These are phyloP conservation scores for Octodon degus DNA, from an alignment of 2,113 vertebrate genomes.

Conservation along the genomic window DNA sequence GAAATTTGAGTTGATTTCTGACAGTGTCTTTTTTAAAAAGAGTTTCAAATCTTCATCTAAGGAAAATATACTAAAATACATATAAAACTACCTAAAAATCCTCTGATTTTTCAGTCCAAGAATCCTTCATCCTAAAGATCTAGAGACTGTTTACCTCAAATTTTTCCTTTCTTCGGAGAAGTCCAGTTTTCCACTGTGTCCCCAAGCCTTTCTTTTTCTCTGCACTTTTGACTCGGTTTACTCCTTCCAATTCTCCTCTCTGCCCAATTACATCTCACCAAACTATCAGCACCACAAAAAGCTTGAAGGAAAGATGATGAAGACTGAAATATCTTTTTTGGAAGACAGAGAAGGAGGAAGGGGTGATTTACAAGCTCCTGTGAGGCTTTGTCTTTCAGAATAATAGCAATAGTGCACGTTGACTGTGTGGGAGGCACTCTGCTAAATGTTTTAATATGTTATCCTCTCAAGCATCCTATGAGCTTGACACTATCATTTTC, in stretches of 20 bases:
- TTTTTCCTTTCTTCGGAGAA: not conserved
- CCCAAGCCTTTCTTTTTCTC: not conserved
- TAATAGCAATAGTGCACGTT: conserved; percentile 2
- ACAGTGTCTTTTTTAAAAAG: conserved; percentile 26
- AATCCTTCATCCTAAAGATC: not conserved
- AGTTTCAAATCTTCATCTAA: conserved; percentile 26
- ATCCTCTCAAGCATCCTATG: conserved; percentile 24
- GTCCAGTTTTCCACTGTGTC: conserved; percentile 14
- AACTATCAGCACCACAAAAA: not conserved
- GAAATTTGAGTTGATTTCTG: not conserved
- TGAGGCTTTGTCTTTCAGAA: conserved; percentile 29
- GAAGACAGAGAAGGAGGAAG: conserved; percentile 47
- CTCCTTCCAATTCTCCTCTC: conserved; percentile 10
- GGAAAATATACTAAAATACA: conserved; percentile 27
- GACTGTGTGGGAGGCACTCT: conserved; percentile 38
- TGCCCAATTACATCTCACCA: not conserved
- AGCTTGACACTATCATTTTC: conserved; percentile 52
- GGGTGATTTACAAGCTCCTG: not conserved
- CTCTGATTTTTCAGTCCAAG: not conserved
- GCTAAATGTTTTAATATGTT: conserved; percentile 21
- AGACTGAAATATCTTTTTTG: conserved; percentile 28
- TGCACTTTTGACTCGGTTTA: not conserved
- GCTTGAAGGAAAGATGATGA: conserved; percentile 6
- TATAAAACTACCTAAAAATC: not conserved
- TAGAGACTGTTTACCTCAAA: not conserved